A percentile compares a stretch with the other conserved stretches of the same genome.
Conservation (phyloP, 2,797 vertebrate species). For the Micrastur ruficollis region DNA sequence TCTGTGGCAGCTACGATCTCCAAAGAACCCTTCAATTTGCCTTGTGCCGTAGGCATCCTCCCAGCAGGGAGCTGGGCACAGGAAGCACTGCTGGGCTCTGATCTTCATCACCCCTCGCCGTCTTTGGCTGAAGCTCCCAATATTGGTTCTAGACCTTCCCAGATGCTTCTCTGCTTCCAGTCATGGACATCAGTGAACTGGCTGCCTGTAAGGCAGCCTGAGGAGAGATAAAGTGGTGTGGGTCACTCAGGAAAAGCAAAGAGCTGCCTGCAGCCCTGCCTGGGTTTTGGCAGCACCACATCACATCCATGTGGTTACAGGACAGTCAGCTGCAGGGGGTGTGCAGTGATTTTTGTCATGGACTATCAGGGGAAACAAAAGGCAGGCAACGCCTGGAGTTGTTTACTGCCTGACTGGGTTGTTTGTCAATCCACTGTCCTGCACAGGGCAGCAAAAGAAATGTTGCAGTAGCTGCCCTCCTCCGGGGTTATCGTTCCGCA, state of each 20-base stretch:
- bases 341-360: not conserved
- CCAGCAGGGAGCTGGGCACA: not conserved
- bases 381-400: not conserved
- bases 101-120: rapidly evolving
- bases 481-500: not conserved
- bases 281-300: not conserved
- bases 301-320: rapidly evolving
- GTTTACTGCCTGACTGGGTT: not conserved
- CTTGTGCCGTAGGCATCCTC: not conserved
- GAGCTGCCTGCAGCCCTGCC: not conserved
- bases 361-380: not conserved
- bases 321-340: not conserved
- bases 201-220: not conserved
- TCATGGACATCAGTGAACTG: not conserved
- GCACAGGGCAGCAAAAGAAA: not conserved
- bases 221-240: not conserved
- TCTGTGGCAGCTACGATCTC: not conserved
- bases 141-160: not conserved
- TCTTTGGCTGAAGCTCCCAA: not conserved
- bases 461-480: not conserved
- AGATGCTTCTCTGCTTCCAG: not conserved
- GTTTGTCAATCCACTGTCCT: not conserved
- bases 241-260: not conserved
- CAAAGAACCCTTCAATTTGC: not conserved
- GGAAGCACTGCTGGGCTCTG: not conserved